Evolutionary conservation across 2,888 invertebrate species (phyloP).

Genomic region (Hydraecia micacea): DNA sequence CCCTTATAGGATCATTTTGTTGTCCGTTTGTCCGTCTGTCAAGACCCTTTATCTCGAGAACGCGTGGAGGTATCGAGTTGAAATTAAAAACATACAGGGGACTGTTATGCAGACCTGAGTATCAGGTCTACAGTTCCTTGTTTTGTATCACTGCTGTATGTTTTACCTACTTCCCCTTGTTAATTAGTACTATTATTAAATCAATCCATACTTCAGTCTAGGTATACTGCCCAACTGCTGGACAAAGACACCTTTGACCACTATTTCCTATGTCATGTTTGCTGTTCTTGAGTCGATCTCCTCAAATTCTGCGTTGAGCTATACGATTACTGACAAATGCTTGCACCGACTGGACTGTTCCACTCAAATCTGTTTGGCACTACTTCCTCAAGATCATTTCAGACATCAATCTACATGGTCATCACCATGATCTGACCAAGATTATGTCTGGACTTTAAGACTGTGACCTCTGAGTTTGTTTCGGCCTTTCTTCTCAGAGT

Average conservation of each 20-base stretch:
- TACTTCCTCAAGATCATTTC: background rate
- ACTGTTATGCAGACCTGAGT: too few species aligned
- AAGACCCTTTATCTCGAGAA: too few species aligned
- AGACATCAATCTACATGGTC: background rate
- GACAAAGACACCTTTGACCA: background rate
- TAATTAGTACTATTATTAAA: background rate
- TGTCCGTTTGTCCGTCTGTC: too few species aligned
- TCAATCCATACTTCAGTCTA: background rate
- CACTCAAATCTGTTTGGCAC: background rate
- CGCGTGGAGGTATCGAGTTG: too few species aligned
- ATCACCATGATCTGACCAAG: background rate
- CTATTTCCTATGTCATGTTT: background rate
- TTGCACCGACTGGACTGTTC: background rate
- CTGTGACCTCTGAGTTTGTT: background rate
- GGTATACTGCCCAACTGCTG: background rate
- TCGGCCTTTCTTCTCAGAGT: too few species aligned
- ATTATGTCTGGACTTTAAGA: background rate
- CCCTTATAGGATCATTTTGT: too few species aligned
- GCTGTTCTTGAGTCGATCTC: background rate
- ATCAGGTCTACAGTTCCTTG: too few species aligned
- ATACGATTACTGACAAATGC: background rate
- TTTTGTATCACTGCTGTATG: background rate
- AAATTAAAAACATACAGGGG: too few species aligned
- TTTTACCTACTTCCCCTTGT: background rate
- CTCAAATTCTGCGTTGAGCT: background rate